phyloP scores from a whole-genome alignment of 2,797 vertebrate species.

The Falco rusticolus region DNA sequence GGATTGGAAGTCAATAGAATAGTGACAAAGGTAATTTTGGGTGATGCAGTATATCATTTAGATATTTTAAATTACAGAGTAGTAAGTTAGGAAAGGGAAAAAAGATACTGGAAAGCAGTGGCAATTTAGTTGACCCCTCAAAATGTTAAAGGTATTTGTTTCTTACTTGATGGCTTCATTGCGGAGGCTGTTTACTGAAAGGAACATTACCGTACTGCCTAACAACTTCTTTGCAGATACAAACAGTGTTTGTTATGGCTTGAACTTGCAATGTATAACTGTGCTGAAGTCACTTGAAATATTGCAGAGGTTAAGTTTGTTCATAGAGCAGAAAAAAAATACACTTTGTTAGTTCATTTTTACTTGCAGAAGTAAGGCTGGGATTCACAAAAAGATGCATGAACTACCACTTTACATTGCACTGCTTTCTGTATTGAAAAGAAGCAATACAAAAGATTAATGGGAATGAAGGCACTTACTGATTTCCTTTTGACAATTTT shows the following conservation, averaged over 20 bases:
- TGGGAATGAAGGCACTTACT: neutral
- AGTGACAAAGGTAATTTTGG: neutral
- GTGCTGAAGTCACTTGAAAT: neutral
- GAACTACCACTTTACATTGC: neutral
- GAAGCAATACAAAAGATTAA: neutral
- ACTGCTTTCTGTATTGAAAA: neutral
- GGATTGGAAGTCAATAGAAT: conserved; percentile 12
- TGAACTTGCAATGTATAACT: conserved; percentile 22
- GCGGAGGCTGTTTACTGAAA: neutral
- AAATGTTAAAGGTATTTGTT: neutral
- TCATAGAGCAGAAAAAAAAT: neutral
- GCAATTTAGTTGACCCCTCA: neutral
- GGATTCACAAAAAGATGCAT: neutral
- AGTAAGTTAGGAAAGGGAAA: conserved; percentile 27
- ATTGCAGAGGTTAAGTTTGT: neutral
- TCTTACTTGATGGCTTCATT: neutral
- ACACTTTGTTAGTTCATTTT: neutral
- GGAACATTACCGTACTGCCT: neutral
- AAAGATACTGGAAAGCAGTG: neutral
- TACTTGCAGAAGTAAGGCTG: neutral
- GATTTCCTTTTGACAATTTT: conserved; percentile 7
- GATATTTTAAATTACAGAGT: conserved; percentile 49
- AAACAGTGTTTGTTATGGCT: neutral
- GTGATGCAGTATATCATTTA: neutral
- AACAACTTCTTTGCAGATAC: neutral